phyloP scores from a whole-genome alignment of 1,140 invertebrate genomes.

The Drosophila pseudoananassae region DNA sequence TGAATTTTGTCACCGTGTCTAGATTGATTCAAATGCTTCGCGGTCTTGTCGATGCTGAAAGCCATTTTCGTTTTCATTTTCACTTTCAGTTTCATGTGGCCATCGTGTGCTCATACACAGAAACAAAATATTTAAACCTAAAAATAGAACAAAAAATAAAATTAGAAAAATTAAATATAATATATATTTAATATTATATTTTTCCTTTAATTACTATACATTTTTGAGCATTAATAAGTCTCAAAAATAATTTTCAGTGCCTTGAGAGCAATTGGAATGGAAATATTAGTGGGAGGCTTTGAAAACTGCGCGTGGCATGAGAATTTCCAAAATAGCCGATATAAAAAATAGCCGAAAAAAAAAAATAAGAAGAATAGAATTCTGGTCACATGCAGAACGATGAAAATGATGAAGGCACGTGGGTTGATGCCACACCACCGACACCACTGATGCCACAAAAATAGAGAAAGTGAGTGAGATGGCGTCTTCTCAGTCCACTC shows the following conservation, averaged over 20 bases:
- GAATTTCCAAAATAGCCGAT: constrained; percentile 61
- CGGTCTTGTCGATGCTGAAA: constrained; percentile 54
- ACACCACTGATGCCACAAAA: constrained; percentile 1
- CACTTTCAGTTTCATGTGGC: constrained; percentile 31
- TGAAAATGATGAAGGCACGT: constrained; percentile 49
- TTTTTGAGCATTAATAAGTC: neutral
- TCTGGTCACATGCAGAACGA: constrained; percentile 67
- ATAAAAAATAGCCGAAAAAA: constrained; percentile 29
- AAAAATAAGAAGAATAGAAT: constrained; percentile 33
- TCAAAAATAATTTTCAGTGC: constrained; percentile 7
- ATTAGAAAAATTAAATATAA: neutral
- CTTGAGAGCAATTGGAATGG: constrained; percentile 1
- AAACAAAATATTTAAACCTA: constrained; percentile 2
- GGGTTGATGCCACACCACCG: constrained; percentile 32
- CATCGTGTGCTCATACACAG: constrained; percentile 24
- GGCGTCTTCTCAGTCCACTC: neutral
- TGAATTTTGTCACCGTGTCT: constrained; percentile 75
- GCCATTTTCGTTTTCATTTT: constrained; percentile 43
- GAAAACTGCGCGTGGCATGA: constrained; percentile 67
- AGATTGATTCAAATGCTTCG: constrained; percentile 73
- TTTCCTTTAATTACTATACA: neutral
- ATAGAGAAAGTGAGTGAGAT: constrained; percentile 21
- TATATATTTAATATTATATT: neutral
- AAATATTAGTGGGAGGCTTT: constrained; percentile 32
- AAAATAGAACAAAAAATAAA: neutral